These are phyloP conservation scores for Darevskia nairensis DNA, from an alignment of 2,797 vertebrate species.

Conservation along the genomic window DNA sequence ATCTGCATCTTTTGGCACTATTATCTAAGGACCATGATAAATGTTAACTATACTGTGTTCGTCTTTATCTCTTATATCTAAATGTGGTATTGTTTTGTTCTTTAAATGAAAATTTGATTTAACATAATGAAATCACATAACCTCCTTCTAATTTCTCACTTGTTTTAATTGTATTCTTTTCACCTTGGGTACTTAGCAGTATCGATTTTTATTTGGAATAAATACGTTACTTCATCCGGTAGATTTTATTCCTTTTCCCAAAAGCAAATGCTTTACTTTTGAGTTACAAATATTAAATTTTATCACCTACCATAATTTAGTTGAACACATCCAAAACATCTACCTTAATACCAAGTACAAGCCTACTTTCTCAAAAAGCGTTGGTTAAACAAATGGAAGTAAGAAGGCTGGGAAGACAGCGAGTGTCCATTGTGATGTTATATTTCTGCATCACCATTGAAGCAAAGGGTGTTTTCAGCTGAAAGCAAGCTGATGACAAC, in stretches of 20 bases:
- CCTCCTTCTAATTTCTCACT: not conserved
- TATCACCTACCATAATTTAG: not conserved
- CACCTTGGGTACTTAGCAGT: not conserved
- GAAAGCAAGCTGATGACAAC: not conserved
- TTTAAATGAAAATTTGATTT: constrained; percentile 6
- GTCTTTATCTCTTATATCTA: constrained; percentile 8
- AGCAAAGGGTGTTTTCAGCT: not conserved
- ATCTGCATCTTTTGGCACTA: not conserved
- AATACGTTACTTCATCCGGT: constrained; percentile 6
- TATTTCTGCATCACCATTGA: not conserved
- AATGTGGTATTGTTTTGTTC: not conserved
- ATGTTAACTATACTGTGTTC: not conserved
- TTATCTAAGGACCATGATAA: not conserved
- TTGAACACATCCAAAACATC: not conserved
- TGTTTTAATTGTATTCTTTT: constrained; percentile 15
- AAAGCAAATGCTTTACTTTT: not conserved
- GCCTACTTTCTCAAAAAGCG: not conserved
- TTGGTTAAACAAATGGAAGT: no score
- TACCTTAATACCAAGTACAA: not conserved
- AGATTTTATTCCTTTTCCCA: not conserved
- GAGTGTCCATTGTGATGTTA: no score
- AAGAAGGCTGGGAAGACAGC: not conserved
- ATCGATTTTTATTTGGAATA: constrained; percentile 13
- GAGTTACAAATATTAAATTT: not conserved
- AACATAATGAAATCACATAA: not conserved